Evolutionary conservation across 2,888 invertebrate species (phyloP).

Genomic region (Tetheella fluctuosa): DNA sequence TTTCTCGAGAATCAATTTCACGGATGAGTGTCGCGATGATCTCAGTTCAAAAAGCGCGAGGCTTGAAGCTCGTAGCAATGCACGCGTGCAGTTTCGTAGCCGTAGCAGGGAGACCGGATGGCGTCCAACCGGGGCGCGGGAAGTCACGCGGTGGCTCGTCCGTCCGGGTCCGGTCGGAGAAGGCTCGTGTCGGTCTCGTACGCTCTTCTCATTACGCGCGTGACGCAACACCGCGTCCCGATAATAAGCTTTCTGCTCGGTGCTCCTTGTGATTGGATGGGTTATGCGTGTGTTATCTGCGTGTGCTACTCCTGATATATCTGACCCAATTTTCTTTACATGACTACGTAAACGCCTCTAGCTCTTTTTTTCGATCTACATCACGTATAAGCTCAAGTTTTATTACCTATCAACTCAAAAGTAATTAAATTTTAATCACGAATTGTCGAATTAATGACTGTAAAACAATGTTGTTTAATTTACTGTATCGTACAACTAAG

Average conservation of each 20-base stretch:
- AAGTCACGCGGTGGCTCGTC: constrained; percentile 34
- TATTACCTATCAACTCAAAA: constrained; percentile 36
- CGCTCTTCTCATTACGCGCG: constrained; percentile 65
- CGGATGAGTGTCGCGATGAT: constrained; percentile 84
- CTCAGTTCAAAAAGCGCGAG: constrained; percentile 79
- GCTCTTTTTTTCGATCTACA: constrained; percentile 51
- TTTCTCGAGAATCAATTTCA: constrained; percentile 84
- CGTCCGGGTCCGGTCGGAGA: constrained; percentile 34
- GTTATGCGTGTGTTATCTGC: constrained; percentile 80
- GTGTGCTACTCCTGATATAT: constrained; percentile 68
- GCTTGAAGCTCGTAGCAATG: constrained; percentile 54
- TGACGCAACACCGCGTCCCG: constrained; percentile 69
- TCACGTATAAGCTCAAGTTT: constrained; percentile 34
- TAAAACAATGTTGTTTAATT: constrained; percentile 48
- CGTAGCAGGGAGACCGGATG: constrained; percentile 9
- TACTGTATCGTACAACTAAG: constrained; percentile 60
- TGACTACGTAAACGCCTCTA: constrained; percentile 57
- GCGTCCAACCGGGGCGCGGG: constrained; percentile 23
- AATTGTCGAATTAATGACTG: constrained; percentile 43
- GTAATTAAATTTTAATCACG: constrained; percentile 45
- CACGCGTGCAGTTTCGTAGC: constrained; percentile 53
- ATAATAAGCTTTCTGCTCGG: constrained; percentile 79
- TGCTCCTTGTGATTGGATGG: constrained; percentile 78
- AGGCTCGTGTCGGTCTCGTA: constrained; percentile 33
- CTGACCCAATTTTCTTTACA: constrained; percentile 74